These are phyloP conservation scores for Etia nguti DNA, from an alignment of 2,113 vertebrate species.

Conservation along the genomic window DNA sequence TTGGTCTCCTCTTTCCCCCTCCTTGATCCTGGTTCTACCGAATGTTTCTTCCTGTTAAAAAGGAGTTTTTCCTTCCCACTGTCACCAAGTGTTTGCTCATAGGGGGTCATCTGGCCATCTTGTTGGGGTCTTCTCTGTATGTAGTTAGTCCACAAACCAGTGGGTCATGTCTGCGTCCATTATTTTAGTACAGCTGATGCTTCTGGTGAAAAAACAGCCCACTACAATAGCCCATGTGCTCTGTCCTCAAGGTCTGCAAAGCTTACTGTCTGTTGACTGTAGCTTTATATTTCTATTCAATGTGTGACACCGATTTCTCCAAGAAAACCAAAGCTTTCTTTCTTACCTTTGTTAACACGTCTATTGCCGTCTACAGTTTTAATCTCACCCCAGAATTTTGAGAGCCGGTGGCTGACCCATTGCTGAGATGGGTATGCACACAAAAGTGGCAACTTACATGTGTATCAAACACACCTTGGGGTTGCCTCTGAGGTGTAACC, in stretches of 20 bases:
- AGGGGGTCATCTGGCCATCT: not conserved
- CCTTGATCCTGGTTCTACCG: too few relatives aligned
- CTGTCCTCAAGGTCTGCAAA: not conserved
- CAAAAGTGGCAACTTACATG: not conserved
- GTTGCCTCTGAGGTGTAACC: slow-evolving; percentile 18
- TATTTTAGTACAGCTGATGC: not conserved
- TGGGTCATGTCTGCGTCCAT: not conserved
- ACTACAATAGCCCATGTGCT: not conserved
- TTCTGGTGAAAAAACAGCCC: not conserved
- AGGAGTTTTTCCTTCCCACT: too few relatives aligned
- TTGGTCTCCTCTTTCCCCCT: too few relatives aligned
- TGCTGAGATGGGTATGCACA: not conserved
- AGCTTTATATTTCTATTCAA: not conserved
- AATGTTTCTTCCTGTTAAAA: too few relatives aligned
- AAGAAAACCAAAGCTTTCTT: not conserved
- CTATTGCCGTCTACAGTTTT: not conserved
- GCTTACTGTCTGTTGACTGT: not conserved
- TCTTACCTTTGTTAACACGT: not conserved
- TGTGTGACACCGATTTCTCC: not conserved
- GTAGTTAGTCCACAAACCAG: not conserved
- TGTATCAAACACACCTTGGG: slow-evolving; percentile 11
- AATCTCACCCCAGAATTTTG: not conserved
- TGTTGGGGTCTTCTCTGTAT: not conserved
- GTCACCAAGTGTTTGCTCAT: too few relatives aligned
- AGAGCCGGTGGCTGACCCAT: not conserved